These are phyloP conservation scores for Zoanthus gigantus DNA, from an alignment of 92 coral and sea anemone species.

Conservation along the genomic window DNA sequence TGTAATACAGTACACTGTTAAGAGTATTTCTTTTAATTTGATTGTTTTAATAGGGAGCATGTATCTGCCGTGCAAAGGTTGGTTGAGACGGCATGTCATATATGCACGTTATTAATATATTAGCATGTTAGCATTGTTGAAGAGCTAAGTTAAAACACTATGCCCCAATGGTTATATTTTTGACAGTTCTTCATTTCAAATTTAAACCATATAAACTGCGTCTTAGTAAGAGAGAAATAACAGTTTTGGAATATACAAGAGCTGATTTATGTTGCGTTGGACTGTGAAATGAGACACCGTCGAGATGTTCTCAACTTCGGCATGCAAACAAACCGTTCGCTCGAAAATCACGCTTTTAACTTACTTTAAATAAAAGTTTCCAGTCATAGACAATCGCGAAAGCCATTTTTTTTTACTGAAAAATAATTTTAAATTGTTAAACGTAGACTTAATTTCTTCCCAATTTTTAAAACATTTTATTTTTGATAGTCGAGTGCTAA, in stretches of 20 bases:
- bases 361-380: neutral
- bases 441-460: constrained; percentile 2
- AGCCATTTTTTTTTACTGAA: neutral
- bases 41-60: neutral
- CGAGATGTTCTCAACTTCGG: constrained; percentile 42
- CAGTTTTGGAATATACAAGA: neutral
- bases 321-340: constrained; percentile 36
- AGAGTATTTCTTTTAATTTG: neutral
- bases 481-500: neutral
- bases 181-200: neutral
- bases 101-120: neutral
- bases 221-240: neutral
- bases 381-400: neutral
- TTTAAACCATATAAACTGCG: neutral
- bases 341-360: constrained; percentile 6
- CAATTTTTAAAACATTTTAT: constrained; percentile 23
- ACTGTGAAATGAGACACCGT: constrained; percentile 34
- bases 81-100: constrained; percentile 26
- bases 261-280: neutral
- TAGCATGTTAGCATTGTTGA: constrained; percentile 30
- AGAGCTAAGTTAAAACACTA: neutral
- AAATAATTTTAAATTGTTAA: neutral
- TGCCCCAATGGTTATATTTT: neutral
- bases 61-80: constrained; percentile 7
- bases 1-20: neutral